phyloP scores from a whole-genome alignment of 2,797 vertebrate species.

The Enteromius fasciolatus region DNA sequence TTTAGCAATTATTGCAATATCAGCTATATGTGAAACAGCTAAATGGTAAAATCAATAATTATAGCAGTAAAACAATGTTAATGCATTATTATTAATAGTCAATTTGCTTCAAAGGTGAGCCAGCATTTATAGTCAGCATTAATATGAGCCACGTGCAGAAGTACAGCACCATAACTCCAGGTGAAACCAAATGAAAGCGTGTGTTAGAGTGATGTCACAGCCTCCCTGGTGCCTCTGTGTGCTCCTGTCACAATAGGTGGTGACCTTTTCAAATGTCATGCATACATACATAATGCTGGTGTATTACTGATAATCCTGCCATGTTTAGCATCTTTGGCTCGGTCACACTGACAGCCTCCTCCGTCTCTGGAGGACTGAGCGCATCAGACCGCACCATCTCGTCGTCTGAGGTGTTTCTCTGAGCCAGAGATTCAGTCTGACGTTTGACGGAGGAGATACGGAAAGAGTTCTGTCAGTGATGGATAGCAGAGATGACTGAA shows the following conservation, averaged over 20 bases:
- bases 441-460: conserved; percentile 73
- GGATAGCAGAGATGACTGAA: conserved; percentile 64
- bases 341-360: neutral
- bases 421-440: conserved; percentile 60
- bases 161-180: neutral
- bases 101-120: neutral
- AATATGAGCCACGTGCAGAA: neutral
- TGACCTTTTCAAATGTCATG: conserved; percentile 36
- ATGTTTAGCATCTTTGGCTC: conserved; percentile 1
- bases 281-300: neutral
- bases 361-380: neutral
- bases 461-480: conserved; percentile 73
- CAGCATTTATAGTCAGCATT: neutral
- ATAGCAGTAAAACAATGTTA: neutral
- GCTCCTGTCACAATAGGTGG: conserved; percentile 27
- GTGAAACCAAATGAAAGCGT: neutral
- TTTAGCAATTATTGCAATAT: neutral
- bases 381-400: neutral
- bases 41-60: neutral
- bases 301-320: conserved; percentile 15
- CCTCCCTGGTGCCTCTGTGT: neutral
- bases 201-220: conserved; percentile 8
- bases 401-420: conserved; percentile 3
- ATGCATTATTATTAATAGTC: neutral
- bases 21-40: neutral